Evolutionary conservation across 2,113 vertebrate genomes (phyloP).

Genomic region (Pelecanoides urinatrix): DNA sequence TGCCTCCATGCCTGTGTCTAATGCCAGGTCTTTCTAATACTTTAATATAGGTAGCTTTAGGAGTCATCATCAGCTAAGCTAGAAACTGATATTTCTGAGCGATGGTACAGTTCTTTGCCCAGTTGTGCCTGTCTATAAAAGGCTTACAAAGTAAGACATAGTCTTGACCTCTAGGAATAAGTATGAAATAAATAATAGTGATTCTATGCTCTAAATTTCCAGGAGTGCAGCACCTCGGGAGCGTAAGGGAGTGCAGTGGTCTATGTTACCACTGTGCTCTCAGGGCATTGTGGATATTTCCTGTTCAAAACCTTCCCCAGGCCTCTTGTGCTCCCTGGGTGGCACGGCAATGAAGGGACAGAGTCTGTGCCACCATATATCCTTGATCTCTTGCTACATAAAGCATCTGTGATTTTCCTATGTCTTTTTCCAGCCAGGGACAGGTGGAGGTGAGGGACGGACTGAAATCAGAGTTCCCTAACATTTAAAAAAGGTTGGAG

Average conservation of each 20-base stretch:
- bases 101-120: neutral
- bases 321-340: neutral
- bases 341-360: neutral
- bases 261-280: neutral
- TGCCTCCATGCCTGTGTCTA: neutral
- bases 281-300: neutral
- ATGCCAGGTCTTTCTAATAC: neutral
- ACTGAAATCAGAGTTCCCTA: neutral
- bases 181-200: neutral
- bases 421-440: neutral
- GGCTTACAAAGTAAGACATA: neutral
- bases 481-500: conserved; percentile 48
- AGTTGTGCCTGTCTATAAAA: neutral
- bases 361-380: neutral
- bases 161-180: neutral
- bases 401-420: neutral
- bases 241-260: neutral
- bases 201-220: neutral
- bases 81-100: neutral
- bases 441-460: neutral
- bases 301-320: neutral
- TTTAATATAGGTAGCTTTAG: neutral
- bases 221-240: neutral
- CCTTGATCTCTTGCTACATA: neutral
- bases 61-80: neutral